Evolutionary conservation across 37 sponge, comb jelly and placozoan species (phyloP), one percentile per base, ranked within the genome.

Genomic region (Spongia lamella): DNA sequence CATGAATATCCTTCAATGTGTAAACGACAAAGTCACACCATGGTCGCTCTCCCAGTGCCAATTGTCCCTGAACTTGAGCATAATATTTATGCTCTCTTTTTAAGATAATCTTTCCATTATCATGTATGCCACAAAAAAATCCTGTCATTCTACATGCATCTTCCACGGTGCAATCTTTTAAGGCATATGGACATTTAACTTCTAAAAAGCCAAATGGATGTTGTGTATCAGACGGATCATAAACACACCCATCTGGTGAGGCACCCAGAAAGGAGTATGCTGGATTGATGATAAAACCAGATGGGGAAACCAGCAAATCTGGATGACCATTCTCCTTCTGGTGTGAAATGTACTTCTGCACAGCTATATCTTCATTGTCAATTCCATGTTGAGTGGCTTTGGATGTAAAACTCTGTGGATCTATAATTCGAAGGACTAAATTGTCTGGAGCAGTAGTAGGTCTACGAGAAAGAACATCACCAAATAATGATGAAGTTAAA

Each of bases 171-270:
- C 2, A 7, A 38, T 75, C 62, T 38, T 34, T 13, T 40, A 7
- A 76, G 77, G 7, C 39, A 81, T 73, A 26, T 53, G 63, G 29
- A 52, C 49, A 22, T 59, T 22, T 32, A n/a, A 20, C 64, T 33
- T 72, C n/a, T 40, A 75, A 5, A 43, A 85, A 85, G 19, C 85
- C 85, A 66, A 78, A 85, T 43, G 60, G 75, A 6, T 78, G 68
- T 0, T 56, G 19, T 39, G 19, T 14, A 56, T 73, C 56, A n/a
- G 67, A 73, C 25, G 79, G 86, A 52, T 85, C 79, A 73, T 79
- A 74, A 0, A 85, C 86, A 20, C 60, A 43, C 20, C 86, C 75
- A 79, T 85, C 86, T 79, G 86, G 79, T 21, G 79, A 58, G n/a
- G 79, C 85, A 39, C 85, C 86, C 51, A 79, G 72, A 38, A 47